phyloP scores from a whole-genome alignment of 2,888 invertebrate species.

The Dryomyza anilis region DNA sequence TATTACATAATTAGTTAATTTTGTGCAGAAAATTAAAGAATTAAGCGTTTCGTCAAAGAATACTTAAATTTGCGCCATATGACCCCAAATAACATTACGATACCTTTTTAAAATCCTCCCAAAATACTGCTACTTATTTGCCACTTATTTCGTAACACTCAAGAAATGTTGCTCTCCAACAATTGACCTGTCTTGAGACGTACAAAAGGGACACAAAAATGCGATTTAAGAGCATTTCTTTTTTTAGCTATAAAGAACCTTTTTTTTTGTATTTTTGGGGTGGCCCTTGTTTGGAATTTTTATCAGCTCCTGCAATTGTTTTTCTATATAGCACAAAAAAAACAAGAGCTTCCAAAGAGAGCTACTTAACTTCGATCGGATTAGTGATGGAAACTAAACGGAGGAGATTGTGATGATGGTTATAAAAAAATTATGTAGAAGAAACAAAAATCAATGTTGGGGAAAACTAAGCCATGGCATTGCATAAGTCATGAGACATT shows the following conservation, averaged over 20 bases:
- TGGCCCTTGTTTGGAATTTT: slow-evolving; percentile 1
- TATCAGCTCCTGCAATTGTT: background rate
- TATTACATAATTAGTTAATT: too few species aligned
- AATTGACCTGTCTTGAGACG: background rate
- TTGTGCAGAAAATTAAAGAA: too few species aligned
- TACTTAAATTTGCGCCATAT: too few species aligned
- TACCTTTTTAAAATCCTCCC: background rate
- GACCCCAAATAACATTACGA: too few species aligned
- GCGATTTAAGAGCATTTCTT: background rate
- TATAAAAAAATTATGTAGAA: background rate
- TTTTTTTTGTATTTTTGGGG: background rate
- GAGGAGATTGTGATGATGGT: too few species aligned
- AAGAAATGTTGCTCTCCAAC: background rate
- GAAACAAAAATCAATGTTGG: background rate
- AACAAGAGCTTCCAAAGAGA: slow-evolving; percentile 20
- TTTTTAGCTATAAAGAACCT: background rate
- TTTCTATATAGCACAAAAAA: background rate
- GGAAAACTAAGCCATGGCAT: background rate
- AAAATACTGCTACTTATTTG: background rate
- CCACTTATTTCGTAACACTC: slow-evolving; percentile 9
- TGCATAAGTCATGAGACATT: background rate
- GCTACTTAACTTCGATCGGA: slow-evolving; percentile 41
- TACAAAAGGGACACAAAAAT: background rate
- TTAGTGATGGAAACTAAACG: slow-evolving; percentile 28
- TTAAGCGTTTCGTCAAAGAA: too few species aligned